Base-by-base conservation (phyloP, 2,797 vertebrate genomes). In the Neostethus bicornis region DNA sequence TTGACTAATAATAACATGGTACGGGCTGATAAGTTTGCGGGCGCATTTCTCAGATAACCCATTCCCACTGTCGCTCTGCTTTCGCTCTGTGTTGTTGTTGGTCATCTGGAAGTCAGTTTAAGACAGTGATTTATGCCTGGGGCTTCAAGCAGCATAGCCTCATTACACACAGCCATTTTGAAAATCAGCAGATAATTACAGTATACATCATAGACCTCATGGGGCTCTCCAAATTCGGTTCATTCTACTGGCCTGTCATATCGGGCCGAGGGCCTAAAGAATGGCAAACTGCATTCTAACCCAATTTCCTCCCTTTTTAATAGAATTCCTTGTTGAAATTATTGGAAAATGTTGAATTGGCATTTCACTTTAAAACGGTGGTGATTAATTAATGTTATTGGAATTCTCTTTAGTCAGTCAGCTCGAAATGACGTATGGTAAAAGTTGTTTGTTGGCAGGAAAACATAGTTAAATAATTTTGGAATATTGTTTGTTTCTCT, bases 121-220 rank as follows among this genome's bases (percentile, higher is more conserved):
- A 89, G 89, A 91, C 89, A 92, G 89, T 92, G 91, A 93, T 92
- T 87, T 87, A 92, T 91, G 88, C 83, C 77, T 61, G 53, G 72
- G 75, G 84, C 84, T 84, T 82, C 76, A 80, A 73, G 83, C 81
- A 67, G 88, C 85, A 81, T 80, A 90, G 91, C 84, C 90, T 92
- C 92, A 92, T 93, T 92, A 92, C 89, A 87, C 83, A 84, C 75
- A 74, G 87, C 87, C 90, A 91, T 92, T 92, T 90, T 92, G 87
- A 89, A 90, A 92, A 93, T 92, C 91, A 90, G 89, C 86, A 91
- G 88, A 92, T 93, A 92, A 93, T 93, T 92, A 90, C 89, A 79
- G 89, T 89, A 92, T 92, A 92, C 85, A 93, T 92, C 90, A 90
- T 88, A 80, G 79, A 90, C 85, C 83, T 80, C 85, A 74, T 72